Percentiles rank a stretch among this genome's conserved stretches.
These are phyloP conservation scores for Dendrocincla fuliginosa DNA, from an alignment of 2,797 vertebrate species.

Conservation along the genomic window DNA sequence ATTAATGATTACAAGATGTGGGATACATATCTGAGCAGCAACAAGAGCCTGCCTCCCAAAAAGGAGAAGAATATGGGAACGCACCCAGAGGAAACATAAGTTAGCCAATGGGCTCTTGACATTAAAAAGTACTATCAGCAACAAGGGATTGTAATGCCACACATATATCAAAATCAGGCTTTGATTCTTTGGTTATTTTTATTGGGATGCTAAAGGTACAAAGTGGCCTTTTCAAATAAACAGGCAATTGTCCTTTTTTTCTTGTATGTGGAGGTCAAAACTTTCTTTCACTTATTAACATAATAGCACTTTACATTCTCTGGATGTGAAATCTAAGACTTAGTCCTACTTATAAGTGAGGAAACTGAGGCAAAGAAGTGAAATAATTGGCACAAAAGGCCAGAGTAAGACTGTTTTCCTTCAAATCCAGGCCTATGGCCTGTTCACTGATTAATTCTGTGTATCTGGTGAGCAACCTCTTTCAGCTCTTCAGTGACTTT, in stretches of 20 bases:
- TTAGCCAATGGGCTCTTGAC: slow-evolving; percentile 62
- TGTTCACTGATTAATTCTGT: slow-evolving; percentile 8
- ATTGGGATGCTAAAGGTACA: not conserved
- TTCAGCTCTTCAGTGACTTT: slow-evolving; percentile 10
- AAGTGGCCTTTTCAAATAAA: slow-evolving; percentile 20
- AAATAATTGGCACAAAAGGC: not conserved
- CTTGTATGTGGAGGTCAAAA: not conserved
- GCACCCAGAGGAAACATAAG: slow-evolving; percentile 66
- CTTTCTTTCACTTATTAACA: not conserved
- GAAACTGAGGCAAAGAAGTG: not conserved
- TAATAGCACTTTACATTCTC: not conserved
- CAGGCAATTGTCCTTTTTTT: not conserved
- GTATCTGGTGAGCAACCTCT: not conserved
- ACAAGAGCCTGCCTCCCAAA: slow-evolving; percentile 51
- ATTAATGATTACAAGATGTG: slow-evolving; percentile 79
- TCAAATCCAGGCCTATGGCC: not conserved
- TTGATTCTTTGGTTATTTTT: slow-evolving; percentile 19
- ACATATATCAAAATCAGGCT: not conserved
- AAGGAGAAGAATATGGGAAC: slow-evolving; percentile 59
- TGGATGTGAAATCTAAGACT: not conserved
- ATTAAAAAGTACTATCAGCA: slow-evolving; percentile 58
- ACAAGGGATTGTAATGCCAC: slow-evolving; percentile 19
- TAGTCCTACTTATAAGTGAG: not conserved
- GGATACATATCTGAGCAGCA: slow-evolving; percentile 55
- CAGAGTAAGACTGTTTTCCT: not conserved